These are phyloP conservation scores for Eunapius fragilis DNA, from an alignment of 37 sponge, comb jelly and placozoan genomes.

Conservation along the genomic window DNA sequence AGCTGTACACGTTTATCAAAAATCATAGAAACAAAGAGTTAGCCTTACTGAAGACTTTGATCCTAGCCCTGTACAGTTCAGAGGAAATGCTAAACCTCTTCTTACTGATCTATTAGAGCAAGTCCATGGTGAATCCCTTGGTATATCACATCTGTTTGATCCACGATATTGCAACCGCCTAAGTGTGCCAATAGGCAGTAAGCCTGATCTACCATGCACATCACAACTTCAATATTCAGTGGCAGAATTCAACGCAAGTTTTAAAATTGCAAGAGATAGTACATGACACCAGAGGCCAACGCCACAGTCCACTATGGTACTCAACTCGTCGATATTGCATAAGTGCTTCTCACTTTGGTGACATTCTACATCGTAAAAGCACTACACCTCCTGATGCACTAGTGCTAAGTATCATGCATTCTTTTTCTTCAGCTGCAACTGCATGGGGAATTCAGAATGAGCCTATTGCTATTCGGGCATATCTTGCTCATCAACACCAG, in stretches of 20 bases:
- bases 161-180: no score
- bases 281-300: constrained; percentile 7
- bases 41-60: constrained; percentile 15
- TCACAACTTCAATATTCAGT: background rate
- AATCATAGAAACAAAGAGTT: constrained; percentile 1
- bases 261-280: background rate
- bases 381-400: constrained; percentile 17
- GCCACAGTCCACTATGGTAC: constrained; percentile 11
- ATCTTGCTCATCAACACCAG: background rate
- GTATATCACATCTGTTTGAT: no score
- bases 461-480: constrained; percentile 6
- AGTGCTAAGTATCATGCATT: constrained; percentile 21
- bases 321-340: background rate
- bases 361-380: background rate
- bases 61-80: constrained; percentile 23
- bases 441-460: constrained; percentile 32
- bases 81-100: constrained; percentile 1
- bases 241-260: background rate
- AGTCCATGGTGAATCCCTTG: background rate
- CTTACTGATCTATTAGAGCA: background rate
- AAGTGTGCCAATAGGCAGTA: no score
- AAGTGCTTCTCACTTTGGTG: constrained; percentile 36
- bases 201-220: background rate
- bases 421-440: constrained; percentile 17
- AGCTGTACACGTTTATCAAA: constrained; percentile 4